Conservation (phyloP, 2,888 invertebrate species). For the Leptinotarsa rubiginosa region DNA sequence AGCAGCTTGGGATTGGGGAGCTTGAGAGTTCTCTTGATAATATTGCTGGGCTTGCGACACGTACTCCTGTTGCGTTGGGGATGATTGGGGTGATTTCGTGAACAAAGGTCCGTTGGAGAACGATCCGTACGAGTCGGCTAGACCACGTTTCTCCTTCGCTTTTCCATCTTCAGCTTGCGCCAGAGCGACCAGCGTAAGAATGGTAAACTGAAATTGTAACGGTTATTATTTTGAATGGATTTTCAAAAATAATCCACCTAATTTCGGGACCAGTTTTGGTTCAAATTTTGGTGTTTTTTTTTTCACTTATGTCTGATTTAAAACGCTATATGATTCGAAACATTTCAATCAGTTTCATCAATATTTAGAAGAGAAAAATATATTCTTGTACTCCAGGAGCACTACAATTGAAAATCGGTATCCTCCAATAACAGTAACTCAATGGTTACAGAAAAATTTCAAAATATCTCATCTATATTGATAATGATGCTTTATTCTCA, state of each 20-base stretch:
- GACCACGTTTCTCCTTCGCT: constrained; percentile 46
- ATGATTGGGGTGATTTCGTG: constrained; percentile 35
- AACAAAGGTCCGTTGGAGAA: constrained; percentile 23
- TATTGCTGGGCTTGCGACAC: constrained; percentile 46
- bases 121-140: constrained; percentile 21
- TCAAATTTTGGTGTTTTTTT: neutral
- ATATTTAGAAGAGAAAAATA: no score
- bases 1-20: constrained; percentile 42
- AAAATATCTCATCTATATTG: no score
- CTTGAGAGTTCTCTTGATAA: constrained; percentile 41
- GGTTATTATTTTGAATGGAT: no score
- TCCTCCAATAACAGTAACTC: no score
- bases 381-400: no score
- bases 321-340: no score
- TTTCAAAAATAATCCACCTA: no score
- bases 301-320: no score
- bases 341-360: no score
- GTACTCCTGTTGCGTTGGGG: constrained; percentile 41
- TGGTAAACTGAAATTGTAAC: constrained; percentile 44
- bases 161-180: constrained; percentile 40
- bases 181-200: constrained; percentile 45
- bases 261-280: neutral
- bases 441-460: no score
- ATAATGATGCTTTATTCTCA: no score
- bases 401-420: no score